A percentile compares a stretch with the other conserved stretches of the same genome.
These are phyloP conservation scores for Rynchops niger DNA, from an alignment of 2,113 vertebrate genomes.

Conservation along the genomic window DNA sequence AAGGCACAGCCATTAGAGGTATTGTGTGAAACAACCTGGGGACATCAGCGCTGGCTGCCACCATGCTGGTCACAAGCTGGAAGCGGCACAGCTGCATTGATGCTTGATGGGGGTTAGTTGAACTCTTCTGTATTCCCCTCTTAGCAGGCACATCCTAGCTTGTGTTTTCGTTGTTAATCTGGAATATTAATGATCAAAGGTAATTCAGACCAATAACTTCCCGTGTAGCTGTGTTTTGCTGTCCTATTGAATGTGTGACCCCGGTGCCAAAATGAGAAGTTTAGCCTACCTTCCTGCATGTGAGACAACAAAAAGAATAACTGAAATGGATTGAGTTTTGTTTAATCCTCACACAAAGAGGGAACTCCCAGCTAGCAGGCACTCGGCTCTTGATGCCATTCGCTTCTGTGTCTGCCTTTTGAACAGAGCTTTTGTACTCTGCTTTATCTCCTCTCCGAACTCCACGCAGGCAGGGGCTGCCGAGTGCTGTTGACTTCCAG, in stretches of 20 bases:
- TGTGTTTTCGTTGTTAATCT: neutral
- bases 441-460: neutral
- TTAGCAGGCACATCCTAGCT: neutral
- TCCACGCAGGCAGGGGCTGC: neutral
- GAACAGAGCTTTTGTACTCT: neutral
- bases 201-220: neutral
- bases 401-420: neutral
- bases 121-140: neutral
- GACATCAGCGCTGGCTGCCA: neutral
- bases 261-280: neutral
- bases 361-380: neutral
- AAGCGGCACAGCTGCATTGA: neutral
- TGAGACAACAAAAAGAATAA: neutral
- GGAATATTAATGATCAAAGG: neutral
- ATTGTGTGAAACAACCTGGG: neutral
- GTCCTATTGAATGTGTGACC: neutral
- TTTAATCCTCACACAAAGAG: neutral
- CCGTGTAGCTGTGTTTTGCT: neutral
- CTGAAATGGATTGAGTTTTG: neutral
- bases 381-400: neutral
- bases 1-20: accelerated
- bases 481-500: neutral
- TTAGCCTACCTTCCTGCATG: neutral
- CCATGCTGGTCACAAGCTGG: neutral
- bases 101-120: neutral